Conservation (phyloP, 2,797 vertebrate species). For the Microchirus variegatus region DNA sequence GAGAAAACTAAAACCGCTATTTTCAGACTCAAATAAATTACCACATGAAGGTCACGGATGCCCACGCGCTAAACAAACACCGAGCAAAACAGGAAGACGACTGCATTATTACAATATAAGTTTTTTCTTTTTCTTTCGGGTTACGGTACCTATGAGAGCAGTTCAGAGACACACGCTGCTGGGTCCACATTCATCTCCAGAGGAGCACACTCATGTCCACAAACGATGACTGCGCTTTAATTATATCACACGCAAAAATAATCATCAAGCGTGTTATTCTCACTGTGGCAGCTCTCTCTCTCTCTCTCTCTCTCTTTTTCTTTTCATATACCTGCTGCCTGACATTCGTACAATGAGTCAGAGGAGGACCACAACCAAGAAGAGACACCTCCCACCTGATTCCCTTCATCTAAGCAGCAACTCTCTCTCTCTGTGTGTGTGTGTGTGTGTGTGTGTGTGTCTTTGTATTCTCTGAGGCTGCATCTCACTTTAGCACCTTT, state of each 20-base stretch:
- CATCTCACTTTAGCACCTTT: constrained; percentile 30
- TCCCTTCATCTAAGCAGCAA: constrained; percentile 44
- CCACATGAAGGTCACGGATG: constrained; percentile 40
- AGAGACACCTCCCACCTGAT: constrained; percentile 80
- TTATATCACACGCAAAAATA: constrained; percentile 33
- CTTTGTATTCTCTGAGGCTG: constrained; percentile 6
- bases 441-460: too few species aligned
- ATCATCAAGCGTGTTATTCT: constrained; percentile 32
- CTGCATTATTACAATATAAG: constrained; percentile 11
- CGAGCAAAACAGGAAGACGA: constrained; percentile 46
- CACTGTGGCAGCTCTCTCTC: constrained; percentile 24
- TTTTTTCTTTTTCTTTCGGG: too few species aligned
- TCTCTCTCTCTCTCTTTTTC: too few species aligned
- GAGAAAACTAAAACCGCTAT: constrained; percentile 33
- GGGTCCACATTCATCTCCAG: constrained; percentile 51
- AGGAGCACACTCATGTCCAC: constrained; percentile 6
- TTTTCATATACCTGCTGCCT: constrained; percentile 68
- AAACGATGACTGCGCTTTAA: constrained; percentile 16
- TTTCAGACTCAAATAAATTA: constrained; percentile 49
- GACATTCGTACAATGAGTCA: constrained; percentile 80
- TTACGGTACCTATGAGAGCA: constrained; percentile 68
- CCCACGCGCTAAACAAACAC: constrained; percentile 46
- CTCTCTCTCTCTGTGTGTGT: constrained; percentile 14
- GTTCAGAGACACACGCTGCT: constrained; percentile 47
- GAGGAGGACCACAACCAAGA: constrained; percentile 74